A percentile compares a stretch with the other conserved stretches of the same genome.
phyloP scores from a whole-genome alignment of 2,888 invertebrate species.

The Sisyra terminalis region DNA sequence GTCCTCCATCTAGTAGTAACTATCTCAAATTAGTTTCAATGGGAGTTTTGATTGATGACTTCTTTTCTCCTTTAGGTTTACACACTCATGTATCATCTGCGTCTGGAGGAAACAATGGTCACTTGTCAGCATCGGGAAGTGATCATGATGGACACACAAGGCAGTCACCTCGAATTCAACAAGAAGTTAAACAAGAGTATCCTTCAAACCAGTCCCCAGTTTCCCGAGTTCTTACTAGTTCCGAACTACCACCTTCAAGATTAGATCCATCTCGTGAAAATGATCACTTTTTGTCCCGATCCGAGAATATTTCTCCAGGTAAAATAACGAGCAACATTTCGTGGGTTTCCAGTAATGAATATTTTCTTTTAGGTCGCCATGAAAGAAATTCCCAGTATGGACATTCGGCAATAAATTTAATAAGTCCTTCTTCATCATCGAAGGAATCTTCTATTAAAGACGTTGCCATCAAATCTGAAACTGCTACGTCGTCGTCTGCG shows the following conservation, averaged over 20 bases:
- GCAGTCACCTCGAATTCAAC: conserved; percentile 3
- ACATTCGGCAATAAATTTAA: conserved; percentile 11
- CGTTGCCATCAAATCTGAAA: conserved; percentile 4
- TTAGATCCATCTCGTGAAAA: not conserved
- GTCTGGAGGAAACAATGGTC: not conserved
- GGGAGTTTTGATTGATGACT: not conserved
- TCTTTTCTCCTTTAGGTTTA: not conserved
- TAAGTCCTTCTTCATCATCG: conserved; percentile 14
- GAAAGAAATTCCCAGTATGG: conserved; percentile 4
- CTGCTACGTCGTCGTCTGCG: conserved; percentile 7
- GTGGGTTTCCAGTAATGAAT: too few species aligned
- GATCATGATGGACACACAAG: not conserved
- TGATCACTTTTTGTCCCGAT: conserved; percentile 1
- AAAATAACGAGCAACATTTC: not conserved
- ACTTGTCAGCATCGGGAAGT: not conserved
- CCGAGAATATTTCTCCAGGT: conserved; percentile 1
- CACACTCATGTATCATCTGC: not conserved
- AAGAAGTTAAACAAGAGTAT: not conserved
- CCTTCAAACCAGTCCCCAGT: too few species aligned
- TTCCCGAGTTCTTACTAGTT: not conserved
- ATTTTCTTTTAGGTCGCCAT: not conserved
- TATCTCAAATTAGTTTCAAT: not conserved
- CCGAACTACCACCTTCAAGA: not conserved
- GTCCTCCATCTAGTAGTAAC: conserved; percentile 12
- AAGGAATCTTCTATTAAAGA: conserved; percentile 4